Evolutionary conservation across 2,797 vertebrate genomes (phyloP), one percentile per base, ranked within the genome.

Genomic region (Rhinatrema bivittatum): DNA sequence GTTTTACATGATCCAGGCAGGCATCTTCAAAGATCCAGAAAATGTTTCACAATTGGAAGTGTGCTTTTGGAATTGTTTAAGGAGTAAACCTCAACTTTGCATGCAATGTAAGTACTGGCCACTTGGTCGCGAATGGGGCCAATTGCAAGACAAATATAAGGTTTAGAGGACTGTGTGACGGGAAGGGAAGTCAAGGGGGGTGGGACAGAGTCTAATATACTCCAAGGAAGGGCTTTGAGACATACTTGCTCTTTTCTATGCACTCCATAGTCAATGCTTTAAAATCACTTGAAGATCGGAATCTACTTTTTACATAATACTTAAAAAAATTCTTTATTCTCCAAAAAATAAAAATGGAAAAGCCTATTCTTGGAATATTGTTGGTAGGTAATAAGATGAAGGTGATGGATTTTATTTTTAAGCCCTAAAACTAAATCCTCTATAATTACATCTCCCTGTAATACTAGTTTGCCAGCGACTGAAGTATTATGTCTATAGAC

Each of bases 61-160:
- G 79, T 79, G 76, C 74, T 81, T n/a, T 82, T 71, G n/a, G 77
- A 71, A 76, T 76, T 70, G 57, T 70, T 61, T 68, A 62, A 64
- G 63, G 64, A 58, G 55, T 49, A 62, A 53, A 60, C 51, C 68
- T 36, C 38, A 36, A 36, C 53, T 54, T 57, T 53, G 43, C 44
- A 50, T 50, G 29, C 15, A 34, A 10, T 11, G 21, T 14, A 6
- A 11, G 28, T 31, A 30, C 13, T 16, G 10, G 24, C 33, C 17
- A 24, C 21, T 20, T 21, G 23, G 32, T 20, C 24, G 34, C 20
- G 11, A 20, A 7, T 34, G 15, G 11, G 29, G 16, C 16, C 16
- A 18, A 16, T 30, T 10, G 17, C 16, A 30, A 9, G 16, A 29
- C 18, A 10, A 11, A 18, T n/a, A 30, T 30, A 17, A 16, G 10